A percentile compares a stretch with the other conserved stretches of the same genome.
Conservation (phyloP, 2,888 invertebrate species). For the Sarcophaga rosellei region DNA sequence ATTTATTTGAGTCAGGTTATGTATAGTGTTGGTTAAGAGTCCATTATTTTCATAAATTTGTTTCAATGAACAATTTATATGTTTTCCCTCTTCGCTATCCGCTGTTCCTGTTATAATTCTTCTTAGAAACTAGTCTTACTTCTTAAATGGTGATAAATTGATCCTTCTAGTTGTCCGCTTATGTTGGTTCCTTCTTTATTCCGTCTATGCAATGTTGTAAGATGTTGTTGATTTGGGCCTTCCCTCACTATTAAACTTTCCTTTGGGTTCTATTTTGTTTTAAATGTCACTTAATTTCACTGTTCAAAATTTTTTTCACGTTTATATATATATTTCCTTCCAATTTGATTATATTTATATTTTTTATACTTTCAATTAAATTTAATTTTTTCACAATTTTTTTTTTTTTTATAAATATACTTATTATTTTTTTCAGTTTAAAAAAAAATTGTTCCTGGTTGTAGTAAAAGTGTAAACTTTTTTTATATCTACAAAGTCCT, state of each 20-base stretch:
- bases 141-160: background rate
- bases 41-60: constrained; percentile 2
- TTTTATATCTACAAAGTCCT: background rate
- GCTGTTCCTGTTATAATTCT: constrained; percentile 17
- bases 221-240: constrained; percentile 8
- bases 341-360: background rate
- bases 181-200: constrained; percentile 4
- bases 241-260: constrained; percentile 3
- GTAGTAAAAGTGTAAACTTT: background rate
- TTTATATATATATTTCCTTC: no score
- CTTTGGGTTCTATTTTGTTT: no score
- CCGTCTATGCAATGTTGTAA: constrained; percentile 14
- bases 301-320: background rate
- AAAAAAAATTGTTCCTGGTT: background rate
- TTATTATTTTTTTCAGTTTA: no score
- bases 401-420: no score
- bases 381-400: no score
- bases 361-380: background rate
- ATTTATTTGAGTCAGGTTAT: constrained; percentile 10
- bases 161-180: background rate
- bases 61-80: constrained; percentile 15
- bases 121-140: constrained; percentile 9
- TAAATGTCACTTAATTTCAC: background rate
- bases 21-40: background rate
- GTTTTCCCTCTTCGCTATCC: constrained; percentile 6